phyloP scores from a whole-genome alignment of 2,113 vertebrate species.

The Tragelaphus imberbis region DNA sequence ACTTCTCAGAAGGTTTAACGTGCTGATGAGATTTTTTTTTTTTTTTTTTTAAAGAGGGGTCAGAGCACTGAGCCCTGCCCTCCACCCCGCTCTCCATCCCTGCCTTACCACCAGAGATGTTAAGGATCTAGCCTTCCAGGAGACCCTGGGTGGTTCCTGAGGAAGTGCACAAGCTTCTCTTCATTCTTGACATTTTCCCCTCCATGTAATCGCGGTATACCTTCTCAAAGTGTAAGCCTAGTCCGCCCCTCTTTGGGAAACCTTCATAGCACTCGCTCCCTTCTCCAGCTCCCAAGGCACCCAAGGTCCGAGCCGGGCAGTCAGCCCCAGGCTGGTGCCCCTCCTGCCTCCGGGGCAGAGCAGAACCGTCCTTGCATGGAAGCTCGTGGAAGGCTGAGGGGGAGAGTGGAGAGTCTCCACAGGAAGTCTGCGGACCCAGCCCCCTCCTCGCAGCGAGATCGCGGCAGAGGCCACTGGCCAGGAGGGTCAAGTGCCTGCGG shows the following conservation, averaged over 20 bases:
- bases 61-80: background rate
- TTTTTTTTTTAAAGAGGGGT: background rate
- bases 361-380: background rate
- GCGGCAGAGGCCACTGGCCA: background rate
- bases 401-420: background rate
- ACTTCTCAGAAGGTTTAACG: background rate
- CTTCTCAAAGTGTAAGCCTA: background rate
- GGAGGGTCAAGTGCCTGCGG: background rate
- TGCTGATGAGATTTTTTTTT: background rate
- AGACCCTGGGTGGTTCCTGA: background rate
- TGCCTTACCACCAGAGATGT: no score
- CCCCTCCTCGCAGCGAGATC: background rate
- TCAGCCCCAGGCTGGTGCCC: no score
- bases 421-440: no score
- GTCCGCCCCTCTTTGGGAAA: background rate
- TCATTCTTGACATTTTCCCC: background rate
- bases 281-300: background rate
- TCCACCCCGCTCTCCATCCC: background rate
- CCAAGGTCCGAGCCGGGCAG: background rate
- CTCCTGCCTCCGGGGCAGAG: accelerated
- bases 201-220: background rate
- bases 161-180: background rate
- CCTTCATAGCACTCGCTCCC: background rate
- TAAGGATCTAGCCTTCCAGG: no score
- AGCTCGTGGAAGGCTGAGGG: background rate